phyloP scores from a whole-genome alignment of 2,888 invertebrate species.

The Rhaphigaster nebulosa region DNA sequence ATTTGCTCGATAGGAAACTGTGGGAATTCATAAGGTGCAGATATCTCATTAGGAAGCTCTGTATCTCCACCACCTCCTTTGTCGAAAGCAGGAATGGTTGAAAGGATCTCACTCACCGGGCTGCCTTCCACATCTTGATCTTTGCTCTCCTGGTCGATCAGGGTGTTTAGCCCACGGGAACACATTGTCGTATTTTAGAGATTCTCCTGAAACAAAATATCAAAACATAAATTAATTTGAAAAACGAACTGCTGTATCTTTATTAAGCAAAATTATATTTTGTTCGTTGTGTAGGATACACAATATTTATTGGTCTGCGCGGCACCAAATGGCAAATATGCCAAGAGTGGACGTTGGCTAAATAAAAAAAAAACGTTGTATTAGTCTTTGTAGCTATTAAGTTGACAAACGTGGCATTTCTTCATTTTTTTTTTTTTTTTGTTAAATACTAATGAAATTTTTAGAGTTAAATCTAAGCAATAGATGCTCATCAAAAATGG shows the following conservation, averaged over 20 bases:
- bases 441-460: too few relatives aligned
- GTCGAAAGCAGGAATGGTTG: slow-evolving; percentile 6
- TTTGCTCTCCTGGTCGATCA: slow-evolving; percentile 52
- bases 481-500: too few relatives aligned
- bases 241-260: background rate
- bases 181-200: slow-evolving; percentile 2
- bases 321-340: too few relatives aligned
- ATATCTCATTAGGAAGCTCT: slow-evolving; percentile 71
- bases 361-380: too few relatives aligned
- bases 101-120: slow-evolving; percentile 15
- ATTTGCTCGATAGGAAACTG: slow-evolving; percentile 98
- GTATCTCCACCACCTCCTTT: slow-evolving; percentile 70
- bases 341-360: too few relatives aligned
- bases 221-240: background rate
- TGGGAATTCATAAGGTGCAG: slow-evolving; percentile 96
- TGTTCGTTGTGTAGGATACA: too few relatives aligned
- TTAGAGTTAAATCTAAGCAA: too few relatives aligned
- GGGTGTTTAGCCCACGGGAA: slow-evolving; percentile 49
- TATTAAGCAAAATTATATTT: background rate
- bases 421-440: too few relatives aligned
- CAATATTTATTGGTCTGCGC: too few relatives aligned
- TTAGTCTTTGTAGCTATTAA: too few relatives aligned
- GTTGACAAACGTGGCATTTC: too few relatives aligned
- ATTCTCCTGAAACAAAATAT: slow-evolving; percentile 1
- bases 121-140: slow-evolving; percentile 39